These are phyloP conservation scores for Mus spicilegus DNA, from an alignment of 2,113 vertebrate genomes.

Conservation along the genomic window DNA sequence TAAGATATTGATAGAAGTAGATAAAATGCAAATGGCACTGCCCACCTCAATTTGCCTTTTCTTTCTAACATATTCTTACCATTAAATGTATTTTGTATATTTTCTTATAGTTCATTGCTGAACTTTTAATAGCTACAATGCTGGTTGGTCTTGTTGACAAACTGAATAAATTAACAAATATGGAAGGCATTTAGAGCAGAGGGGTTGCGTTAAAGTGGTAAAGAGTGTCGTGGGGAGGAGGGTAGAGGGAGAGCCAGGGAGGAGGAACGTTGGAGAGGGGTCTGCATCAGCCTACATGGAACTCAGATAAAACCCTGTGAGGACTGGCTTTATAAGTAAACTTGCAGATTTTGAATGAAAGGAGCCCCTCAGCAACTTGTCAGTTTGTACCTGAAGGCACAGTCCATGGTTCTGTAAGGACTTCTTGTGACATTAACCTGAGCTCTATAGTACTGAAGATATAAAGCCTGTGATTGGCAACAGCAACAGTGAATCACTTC, in stretches of 20 bases:
- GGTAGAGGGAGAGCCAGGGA: background rate
- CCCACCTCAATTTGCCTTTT: background rate
- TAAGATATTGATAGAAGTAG: constrained; percentile 23
- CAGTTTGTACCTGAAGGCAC: background rate
- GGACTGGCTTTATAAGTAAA: background rate
- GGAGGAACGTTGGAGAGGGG: background rate
- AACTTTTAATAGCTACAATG: background rate
- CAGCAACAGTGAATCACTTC: background rate
- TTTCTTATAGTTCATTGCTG: background rate
- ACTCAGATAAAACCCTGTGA: background rate
- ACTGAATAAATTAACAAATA: background rate
- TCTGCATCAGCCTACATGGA: background rate
- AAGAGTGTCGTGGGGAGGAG: background rate
- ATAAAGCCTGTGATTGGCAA: background rate
- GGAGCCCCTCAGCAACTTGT: background rate
- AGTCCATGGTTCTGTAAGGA: background rate
- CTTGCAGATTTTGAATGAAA: background rate
- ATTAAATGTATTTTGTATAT: background rate
- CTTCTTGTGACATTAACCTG: background rate
- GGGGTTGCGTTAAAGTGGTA: background rate
- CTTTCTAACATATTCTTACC: background rate
- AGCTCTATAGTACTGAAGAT: background rate
- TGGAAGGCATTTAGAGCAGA: background rate
- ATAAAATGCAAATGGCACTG: background rate
- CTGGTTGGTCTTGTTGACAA: background rate